Evolutionary conservation across 35 echinoderm and acorn worm genomes (phyloP), one percentile per base, ranked within the genome.

Genomic region (Strongylocentrotus purpuratus): DNA sequence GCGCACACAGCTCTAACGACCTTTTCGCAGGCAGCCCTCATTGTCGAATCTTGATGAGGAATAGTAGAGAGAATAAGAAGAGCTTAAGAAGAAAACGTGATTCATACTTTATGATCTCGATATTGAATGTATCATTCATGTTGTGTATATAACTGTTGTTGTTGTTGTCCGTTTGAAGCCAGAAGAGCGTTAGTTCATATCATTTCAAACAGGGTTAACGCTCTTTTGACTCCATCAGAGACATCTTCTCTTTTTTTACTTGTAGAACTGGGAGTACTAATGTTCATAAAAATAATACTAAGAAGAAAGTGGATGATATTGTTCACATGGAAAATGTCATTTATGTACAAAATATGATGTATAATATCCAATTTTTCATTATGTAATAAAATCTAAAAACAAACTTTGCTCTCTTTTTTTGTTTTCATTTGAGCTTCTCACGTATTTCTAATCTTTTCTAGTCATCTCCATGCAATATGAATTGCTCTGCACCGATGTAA

Each of bases 321-420:
- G 65, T 78, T 70, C 20, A 70, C 61, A 28, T 78, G 18, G 65
- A 22, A 78, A 78, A 78, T 78, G 65, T 78, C 65, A 78, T 78
- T 78, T 78, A 78, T 78, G 65, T 78, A 78, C 65, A 78, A 78
- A 78, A 78, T 78, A 78, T n/a, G 65, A 45, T 89, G 87, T 89
- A 89, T 89, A 5, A 89, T 89, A 89, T 89, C 33, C 87, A 89
- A 45, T 89, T 89, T 89, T 89, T 89, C 87, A 89, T 89, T 89
- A 89, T 89, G 87, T 89, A 89, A 89, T 89, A 89, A 89, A 89
- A 89, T 89, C n/a, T 33, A 33, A 78, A 78, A 78, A 78, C 65
- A 28, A 78, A 70, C 2, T 70, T 22, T 5, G 2, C 8, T 78
- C 22, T 28, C 0, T 22, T 22, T 6, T 22, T n/a, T 78, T 78